These are phyloP conservation scores for Doris montereyensis DNA, from an alignment of 2,888 invertebrate species.

Conservation along the genomic window DNA sequence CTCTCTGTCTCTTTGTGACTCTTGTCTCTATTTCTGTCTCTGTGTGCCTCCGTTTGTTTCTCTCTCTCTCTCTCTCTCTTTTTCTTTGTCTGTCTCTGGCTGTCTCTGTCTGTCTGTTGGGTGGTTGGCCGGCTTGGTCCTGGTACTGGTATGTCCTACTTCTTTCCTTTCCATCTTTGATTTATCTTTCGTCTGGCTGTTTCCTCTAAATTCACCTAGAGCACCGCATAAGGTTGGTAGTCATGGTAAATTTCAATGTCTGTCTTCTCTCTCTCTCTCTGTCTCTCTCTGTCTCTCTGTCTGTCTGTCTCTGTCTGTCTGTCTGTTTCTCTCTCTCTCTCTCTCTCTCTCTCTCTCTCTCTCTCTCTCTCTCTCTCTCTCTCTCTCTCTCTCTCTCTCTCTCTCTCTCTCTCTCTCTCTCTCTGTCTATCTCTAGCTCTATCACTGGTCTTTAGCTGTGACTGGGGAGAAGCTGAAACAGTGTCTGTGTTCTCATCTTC, in stretches of 20 bases:
- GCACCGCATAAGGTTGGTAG: too few relatives aligned
- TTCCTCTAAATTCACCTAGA: too few relatives aligned
- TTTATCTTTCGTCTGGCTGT: too few relatives aligned
- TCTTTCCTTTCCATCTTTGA: too few relatives aligned
- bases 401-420: background rate
- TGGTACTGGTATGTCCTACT: too few relatives aligned
- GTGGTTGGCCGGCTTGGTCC: too few relatives aligned
- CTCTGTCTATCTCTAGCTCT: background rate
- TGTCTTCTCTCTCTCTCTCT: background rate
- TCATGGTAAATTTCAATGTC: too few relatives aligned
- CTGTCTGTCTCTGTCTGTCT: background rate
- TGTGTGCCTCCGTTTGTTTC: background rate
- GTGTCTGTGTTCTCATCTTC: too few relatives aligned
- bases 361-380: background rate
- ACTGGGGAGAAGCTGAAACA: too few relatives aligned
- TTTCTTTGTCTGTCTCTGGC: background rate
- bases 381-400: background rate
- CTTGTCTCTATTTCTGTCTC: background rate
- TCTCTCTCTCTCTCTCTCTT: background rate
- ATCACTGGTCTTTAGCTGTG: too few relatives aligned
- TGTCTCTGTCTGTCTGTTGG: too few relatives aligned
- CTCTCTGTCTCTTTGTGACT: background rate
- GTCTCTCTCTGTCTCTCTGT: background rate
- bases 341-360: background rate
- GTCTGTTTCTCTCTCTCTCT: background rate